Conservation (phyloP, 2,113 vertebrate genomes). For the Sula dactylatra region DNA sequence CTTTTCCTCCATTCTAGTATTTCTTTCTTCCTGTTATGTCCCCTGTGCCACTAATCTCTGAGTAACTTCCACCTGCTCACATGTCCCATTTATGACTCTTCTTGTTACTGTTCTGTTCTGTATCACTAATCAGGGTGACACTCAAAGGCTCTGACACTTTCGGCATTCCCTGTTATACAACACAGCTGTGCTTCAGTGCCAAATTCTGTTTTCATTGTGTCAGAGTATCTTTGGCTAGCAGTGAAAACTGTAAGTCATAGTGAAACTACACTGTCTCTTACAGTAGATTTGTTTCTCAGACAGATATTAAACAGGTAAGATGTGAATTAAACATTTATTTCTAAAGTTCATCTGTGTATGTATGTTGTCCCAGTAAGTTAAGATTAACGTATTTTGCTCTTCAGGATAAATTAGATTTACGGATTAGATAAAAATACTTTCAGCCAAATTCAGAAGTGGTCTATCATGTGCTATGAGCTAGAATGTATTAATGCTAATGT, state of each 20-base stretch:
- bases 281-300: not conserved
- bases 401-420: not conserved
- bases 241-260: not conserved
- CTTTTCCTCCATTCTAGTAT: not conserved
- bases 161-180: not conserved
- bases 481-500: not conserved
- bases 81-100: not conserved
- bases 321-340: not conserved
- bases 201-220: not conserved
- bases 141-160: not conserved
- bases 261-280: not conserved
- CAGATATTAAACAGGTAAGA: not conserved
- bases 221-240: not conserved
- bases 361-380: not conserved
- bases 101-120: not conserved
- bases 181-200: not conserved
- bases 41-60: not conserved
- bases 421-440: not conserved
- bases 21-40: not conserved
- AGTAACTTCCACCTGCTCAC: not conserved
- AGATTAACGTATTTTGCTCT: not conserved
- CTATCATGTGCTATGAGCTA: not conserved
- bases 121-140: not conserved
- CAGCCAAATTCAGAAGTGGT: not conserved
- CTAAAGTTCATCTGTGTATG: not conserved